These are phyloP conservation scores for Furcifer pardalis DNA, from an alignment of 2,797 vertebrate species.

Conservation along the genomic window DNA sequence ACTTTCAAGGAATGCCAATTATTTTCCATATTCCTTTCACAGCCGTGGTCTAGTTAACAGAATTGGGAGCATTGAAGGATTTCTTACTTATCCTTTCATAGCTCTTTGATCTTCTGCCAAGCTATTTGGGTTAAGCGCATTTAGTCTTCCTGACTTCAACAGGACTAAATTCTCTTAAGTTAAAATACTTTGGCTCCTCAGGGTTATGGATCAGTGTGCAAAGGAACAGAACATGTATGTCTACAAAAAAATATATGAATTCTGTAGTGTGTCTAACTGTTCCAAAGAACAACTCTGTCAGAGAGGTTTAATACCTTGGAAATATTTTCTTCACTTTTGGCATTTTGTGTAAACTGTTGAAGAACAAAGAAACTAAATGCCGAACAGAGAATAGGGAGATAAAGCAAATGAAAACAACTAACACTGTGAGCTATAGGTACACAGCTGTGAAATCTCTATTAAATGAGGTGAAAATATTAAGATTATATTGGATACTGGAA, in stretches of 20 bases:
- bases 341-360: background rate
- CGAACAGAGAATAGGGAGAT: background rate
- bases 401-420: background rate
- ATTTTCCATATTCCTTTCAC: background rate
- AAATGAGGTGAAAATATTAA: slow-evolving; percentile 17
- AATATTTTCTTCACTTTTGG: background rate
- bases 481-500: background rate
- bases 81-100: slow-evolving; percentile 4
- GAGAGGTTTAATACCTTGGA: background rate
- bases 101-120: slow-evolving; percentile 1
- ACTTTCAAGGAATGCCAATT: background rate
- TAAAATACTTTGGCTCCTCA: slow-evolving; percentile 6
- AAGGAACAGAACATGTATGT: background rate
- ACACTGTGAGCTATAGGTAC: background rate
- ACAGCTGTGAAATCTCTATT: slow-evolving; percentile 1
- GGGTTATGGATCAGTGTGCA: background rate
- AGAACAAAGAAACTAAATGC: background rate
- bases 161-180: slow-evolving; percentile 11
- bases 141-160: slow-evolving; percentile 7
- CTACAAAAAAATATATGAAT: slow-evolving; percentile 4
- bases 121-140: background rate
- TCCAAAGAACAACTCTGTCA: slow-evolving; percentile 12
- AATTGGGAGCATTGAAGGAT: background rate
- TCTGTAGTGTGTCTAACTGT: background rate
- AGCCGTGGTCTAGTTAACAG: background rate